A percentile compares a stretch with the other conserved stretches of the same genome.
Conservation (phyloP, 2,888 invertebrate genomes). For the Phoenoteleia sp. region DNA sequence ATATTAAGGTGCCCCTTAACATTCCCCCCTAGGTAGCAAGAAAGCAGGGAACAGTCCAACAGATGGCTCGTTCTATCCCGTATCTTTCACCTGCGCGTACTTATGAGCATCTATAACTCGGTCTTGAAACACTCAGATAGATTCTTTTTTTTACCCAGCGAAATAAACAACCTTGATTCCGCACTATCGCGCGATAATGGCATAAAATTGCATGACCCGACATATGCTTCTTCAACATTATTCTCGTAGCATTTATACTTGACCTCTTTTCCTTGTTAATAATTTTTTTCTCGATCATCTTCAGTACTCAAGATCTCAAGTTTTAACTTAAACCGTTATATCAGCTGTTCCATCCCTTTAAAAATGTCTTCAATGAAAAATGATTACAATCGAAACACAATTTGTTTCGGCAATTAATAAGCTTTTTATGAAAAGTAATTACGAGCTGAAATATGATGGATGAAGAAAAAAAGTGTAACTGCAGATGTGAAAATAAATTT, state of each 20-base stretch:
- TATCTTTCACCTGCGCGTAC: constrained; percentile 70
- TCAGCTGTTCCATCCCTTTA: constrained; percentile 37
- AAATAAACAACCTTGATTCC: constrained; percentile 64
- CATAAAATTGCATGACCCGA: constrained; percentile 40
- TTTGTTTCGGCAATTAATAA: constrained; percentile 18
- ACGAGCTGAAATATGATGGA: neutral
- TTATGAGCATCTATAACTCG: constrained; percentile 60
- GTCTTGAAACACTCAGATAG: constrained; percentile 65
- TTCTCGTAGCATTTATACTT: constrained; percentile 39
- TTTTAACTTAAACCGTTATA: constrained; percentile 38
- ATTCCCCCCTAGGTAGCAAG: constrained; percentile 61
- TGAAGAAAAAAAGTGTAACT: neutral
- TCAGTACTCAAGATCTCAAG: constrained; percentile 22
- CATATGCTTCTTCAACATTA: constrained; percentile 55
- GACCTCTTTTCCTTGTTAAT: constrained; percentile 50
- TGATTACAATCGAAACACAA: neutral
- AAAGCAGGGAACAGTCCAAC: constrained; percentile 57
- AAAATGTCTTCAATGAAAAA: constrained; percentile 13
- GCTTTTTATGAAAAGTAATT: neutral
- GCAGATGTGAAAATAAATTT: neutral
- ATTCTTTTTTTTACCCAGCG: constrained; percentile 52
- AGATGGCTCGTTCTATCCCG: constrained; percentile 61
- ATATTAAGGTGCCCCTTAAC: constrained; percentile 35
- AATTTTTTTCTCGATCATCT: constrained; percentile 37
- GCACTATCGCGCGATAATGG: constrained; percentile 65